phyloP scores from a whole-genome alignment of 2,888 invertebrate species.

The Syrphus vitripennis region DNA sequence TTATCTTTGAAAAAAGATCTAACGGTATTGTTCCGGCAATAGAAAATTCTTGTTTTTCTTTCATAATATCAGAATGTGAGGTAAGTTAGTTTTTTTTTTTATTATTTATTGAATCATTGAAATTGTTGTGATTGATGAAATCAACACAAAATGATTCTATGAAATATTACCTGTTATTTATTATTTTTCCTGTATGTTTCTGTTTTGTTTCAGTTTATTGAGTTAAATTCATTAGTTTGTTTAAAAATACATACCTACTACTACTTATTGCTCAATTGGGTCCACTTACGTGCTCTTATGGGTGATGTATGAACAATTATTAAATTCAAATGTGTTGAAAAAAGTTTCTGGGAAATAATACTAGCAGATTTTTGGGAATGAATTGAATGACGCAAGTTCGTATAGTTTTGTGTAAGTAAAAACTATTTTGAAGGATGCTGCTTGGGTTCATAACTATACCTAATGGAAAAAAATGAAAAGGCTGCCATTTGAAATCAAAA shows the following conservation, averaged over 20 bases:
- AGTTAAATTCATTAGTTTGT: neutral
- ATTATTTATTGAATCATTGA: slow-evolving; percentile 27
- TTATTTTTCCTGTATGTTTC: neutral
- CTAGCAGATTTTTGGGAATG: no score
- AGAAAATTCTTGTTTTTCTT: neutral
- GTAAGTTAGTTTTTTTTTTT: neutral
- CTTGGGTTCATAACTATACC: no score
- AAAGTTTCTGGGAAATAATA: no score
- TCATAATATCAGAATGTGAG: slow-evolving; percentile 20
- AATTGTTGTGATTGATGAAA: slow-evolving; percentile 42
- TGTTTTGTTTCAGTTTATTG: neutral
- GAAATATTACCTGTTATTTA: slow-evolving; percentile 5
- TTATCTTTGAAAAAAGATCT: slow-evolving; percentile 25
- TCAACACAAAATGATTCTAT: slow-evolving; percentile 5
- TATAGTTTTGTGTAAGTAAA: no score
- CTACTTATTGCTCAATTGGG: neutral
- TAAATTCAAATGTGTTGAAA: no score
- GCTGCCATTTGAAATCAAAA: no score
- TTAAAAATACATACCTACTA: neutral
- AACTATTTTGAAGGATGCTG: no score
- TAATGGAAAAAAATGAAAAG: no score
- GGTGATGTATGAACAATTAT: no score
- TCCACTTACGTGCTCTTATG: neutral
- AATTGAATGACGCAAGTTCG: no score
- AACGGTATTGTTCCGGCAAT: slow-evolving; percentile 34